Conservation (phyloP, 2,797 vertebrate species). For the Bucorvus abyssinicus region DNA sequence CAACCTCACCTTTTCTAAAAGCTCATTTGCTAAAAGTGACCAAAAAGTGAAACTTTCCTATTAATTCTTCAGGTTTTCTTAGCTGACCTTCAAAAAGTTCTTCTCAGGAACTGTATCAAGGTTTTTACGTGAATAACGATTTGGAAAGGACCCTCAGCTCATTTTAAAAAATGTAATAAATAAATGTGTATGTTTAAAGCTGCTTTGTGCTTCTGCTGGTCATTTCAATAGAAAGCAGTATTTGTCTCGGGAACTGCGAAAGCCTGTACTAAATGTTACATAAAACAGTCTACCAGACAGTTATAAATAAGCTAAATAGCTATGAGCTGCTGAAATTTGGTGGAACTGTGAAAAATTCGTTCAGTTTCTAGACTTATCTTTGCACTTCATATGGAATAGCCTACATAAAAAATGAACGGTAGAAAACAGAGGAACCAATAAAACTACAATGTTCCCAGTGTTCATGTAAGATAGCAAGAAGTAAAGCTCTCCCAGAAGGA, state of each 20-base stretch:
- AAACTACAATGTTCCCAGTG: background rate
- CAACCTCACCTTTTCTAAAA: background rate
- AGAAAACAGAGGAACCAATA: background rate
- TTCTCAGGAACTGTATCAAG: background rate
- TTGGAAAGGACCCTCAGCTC: background rate
- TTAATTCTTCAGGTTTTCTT: background rate
- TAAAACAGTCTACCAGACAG: conserved; percentile 12
- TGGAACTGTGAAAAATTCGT: background rate
- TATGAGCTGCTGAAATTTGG: conserved; percentile 17
- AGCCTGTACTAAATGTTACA: conserved; percentile 7
- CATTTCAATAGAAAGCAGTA: conserved; percentile 32
- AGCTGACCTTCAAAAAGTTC: background rate
- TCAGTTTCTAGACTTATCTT: conserved; percentile 11
- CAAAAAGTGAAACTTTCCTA: background rate
- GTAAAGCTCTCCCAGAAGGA: background rate
- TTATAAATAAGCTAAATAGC: conserved; percentile 48
- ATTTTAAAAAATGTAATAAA: background rate
- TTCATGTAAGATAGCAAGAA: background rate
- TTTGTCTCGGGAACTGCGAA: conserved; percentile 20
- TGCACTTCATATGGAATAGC: background rate
- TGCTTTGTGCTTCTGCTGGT: background rate
- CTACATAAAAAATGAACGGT: conserved; percentile 6
- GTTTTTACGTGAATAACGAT: background rate
- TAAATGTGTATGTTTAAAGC: background rate
- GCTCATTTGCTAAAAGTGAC: background rate